Conservation (phyloP, 2,888 invertebrate species). For the Alloscopus bannaensis region DNA sequence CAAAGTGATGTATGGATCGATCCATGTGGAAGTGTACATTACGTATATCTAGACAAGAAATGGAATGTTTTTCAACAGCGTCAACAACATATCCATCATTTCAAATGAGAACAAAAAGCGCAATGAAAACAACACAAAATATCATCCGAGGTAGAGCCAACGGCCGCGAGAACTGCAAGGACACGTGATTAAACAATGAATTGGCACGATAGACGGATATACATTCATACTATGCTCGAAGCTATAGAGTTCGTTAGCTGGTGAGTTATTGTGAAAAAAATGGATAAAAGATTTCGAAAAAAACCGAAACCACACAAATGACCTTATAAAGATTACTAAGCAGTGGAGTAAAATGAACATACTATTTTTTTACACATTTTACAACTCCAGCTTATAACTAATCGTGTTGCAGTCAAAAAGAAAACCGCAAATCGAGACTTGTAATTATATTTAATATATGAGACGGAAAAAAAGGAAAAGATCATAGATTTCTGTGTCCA, state of each 20-base stretch:
- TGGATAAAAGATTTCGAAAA: background rate
- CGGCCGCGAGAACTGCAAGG: constrained; percentile 6
- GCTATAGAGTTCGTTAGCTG: too few relatives aligned
- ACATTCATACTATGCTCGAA: too few relatives aligned
- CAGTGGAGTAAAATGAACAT: constrained; percentile 12
- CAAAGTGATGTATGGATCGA: constrained; percentile 45
- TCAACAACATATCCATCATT: constrained; percentile 48
- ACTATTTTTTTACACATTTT: too few relatives aligned
- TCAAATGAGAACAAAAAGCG: constrained; percentile 38
- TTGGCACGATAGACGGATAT: constrained; percentile 32
- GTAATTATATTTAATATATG: constrained; percentile 13
- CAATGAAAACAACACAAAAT: too few relatives aligned
- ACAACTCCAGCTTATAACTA: too few relatives aligned
- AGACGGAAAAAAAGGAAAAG: constrained; percentile 45
- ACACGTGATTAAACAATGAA: constrained; percentile 23
- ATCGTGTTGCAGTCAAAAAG: too few relatives aligned
- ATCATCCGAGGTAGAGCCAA: too few relatives aligned
- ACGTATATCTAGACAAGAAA: constrained; percentile 33
- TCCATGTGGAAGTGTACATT: background rate
- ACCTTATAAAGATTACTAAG: constrained; percentile 16
- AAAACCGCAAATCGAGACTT: constrained; percentile 18
- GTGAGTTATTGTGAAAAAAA: too few relatives aligned
- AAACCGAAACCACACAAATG: background rate
- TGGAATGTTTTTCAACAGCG: constrained; percentile 32
- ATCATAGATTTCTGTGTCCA: constrained; percentile 56